A percentile compares a stretch with the other conserved stretches of the same genome.
These are phyloP conservation scores for roundworm (Caenorhabditis elegans) DNA, from an alignment of 1,140 invertebrate species.

Conservation along the genomic window DNA sequence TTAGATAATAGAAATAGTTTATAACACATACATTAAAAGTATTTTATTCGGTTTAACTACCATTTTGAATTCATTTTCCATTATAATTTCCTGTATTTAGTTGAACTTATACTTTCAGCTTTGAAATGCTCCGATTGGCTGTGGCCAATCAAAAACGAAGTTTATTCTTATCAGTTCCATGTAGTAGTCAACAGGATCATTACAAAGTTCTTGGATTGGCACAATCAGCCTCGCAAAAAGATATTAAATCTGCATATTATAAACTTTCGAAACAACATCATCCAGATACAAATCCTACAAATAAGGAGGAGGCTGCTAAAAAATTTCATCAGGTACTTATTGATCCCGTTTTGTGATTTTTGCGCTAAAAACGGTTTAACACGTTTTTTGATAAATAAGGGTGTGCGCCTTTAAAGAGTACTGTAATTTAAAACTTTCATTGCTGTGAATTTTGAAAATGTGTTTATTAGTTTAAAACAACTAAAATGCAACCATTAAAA, in stretches of 20 bases:
- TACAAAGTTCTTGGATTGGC: constrained; percentile 82
- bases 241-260: constrained; percentile 85
- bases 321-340: constrained; percentile 48
- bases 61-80: neutral
- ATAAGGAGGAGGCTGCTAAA: constrained; percentile 54
- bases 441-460: too few relatives aligned
- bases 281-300: constrained; percentile 79
- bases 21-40: too few relatives aligned
- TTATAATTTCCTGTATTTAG: too few relatives aligned
- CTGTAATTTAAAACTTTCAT: too few relatives aligned
- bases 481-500: too few relatives aligned
- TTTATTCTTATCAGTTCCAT: neutral
- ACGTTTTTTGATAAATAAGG: too few relatives aligned
- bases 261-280: constrained; percentile 85
- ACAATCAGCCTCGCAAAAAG: constrained; percentile 75
- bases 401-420: too few relatives aligned
- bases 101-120: neutral
- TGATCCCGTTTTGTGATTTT: too few relatives aligned
- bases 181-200: constrained; percentile 39
- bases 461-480: too few relatives aligned
- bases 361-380: too few relatives aligned
- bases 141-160: neutral
- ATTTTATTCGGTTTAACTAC: neutral
- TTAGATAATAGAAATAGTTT: neutral
- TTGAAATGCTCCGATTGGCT: neutral